Evolutionary conservation across 2,113 vertebrate genomes (phyloP).

Genomic region (Blennius ocellaris): DNA sequence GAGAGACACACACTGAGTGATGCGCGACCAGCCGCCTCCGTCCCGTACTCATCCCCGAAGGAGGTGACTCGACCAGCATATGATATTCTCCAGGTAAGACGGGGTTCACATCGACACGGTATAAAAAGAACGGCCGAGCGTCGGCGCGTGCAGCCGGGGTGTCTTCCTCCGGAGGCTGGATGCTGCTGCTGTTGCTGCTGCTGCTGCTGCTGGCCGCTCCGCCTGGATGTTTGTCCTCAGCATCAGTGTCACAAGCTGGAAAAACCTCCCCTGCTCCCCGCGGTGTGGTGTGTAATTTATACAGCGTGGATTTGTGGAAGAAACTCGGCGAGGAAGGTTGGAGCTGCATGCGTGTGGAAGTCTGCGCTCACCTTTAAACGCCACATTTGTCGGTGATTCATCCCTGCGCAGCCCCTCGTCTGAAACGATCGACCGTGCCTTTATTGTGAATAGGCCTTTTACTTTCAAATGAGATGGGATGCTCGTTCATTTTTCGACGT

Average conservation of each 20-base stretch:
- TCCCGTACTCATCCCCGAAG: slow-evolving; percentile 5
- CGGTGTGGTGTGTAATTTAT: not conserved
- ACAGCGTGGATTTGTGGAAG: not conserved
- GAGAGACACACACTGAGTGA: slow-evolving; percentile 54
- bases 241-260: slow-evolving; percentile 50
- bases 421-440: slow-evolving; percentile 42
- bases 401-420: slow-evolving; percentile 59
- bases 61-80: slow-evolving; percentile 58
- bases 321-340: not conserved
- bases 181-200: no score
- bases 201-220: slow-evolving; percentile 63
- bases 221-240: slow-evolving; percentile 47
- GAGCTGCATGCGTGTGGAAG: not conserved
- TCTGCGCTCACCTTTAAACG: slow-evolving; percentile 22
- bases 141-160: no score
- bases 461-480: slow-evolving; percentile 27
- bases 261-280: not conserved
- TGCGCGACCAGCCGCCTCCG: slow-evolving; percentile 56
- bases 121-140: no score
- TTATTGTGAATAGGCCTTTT: slow-evolving; percentile 40
- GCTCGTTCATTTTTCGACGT: slow-evolving; percentile 44
- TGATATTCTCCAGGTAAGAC: slow-evolving; percentile 64
- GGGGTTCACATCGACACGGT: no score
- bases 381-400: slow-evolving; percentile 45
- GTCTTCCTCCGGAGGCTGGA: not conserved